phyloP scores from a whole-genome alignment of 2,888 invertebrate genomes.

The Lochmaea crataegi region DNA sequence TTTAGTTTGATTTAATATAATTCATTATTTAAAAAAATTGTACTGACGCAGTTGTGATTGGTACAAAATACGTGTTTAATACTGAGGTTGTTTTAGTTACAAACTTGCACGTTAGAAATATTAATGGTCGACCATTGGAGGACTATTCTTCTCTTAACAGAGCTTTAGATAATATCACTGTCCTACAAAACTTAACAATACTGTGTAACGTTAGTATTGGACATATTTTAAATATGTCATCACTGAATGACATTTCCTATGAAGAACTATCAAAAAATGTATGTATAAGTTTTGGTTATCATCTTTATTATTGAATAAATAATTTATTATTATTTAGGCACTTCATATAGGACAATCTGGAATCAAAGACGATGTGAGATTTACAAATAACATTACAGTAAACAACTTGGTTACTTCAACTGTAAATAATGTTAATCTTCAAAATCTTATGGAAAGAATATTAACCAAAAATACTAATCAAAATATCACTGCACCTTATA shows the following conservation, averaged over 20 bases:
- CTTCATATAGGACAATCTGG: conserved; percentile 37
- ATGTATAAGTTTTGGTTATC: conserved; percentile 32
- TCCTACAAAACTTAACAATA: conserved; percentile 51
- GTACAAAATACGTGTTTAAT: neutral
- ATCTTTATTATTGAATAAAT: conserved; percentile 10
- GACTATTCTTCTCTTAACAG: conserved; percentile 49
- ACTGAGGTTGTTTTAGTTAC: conserved; percentile 48
- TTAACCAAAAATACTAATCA: conserved; percentile 55
- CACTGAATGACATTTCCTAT: conserved; percentile 50
- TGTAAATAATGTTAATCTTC: conserved; percentile 57
- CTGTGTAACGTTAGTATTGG: conserved; percentile 48
- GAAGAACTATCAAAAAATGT: conserved; percentile 49
- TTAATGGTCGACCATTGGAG: conserved; percentile 52
- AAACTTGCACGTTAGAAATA: conserved; percentile 45
- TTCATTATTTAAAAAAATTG: neutral
- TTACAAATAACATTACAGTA: conserved; percentile 51
- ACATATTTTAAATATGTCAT: conserved; percentile 43
- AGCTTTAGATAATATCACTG: conserved; percentile 44
- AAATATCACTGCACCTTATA: conserved; percentile 52
- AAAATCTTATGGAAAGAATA: conserved; percentile 49
- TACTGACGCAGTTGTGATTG: neutral
- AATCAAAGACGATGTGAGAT: conserved; percentile 50
- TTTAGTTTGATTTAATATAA: neutral
- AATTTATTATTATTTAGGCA: conserved; percentile 38
- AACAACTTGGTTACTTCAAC: conserved; percentile 50